Conservation (phyloP, 2,113 vertebrate genomes). For the Amia ocellicauda region DNA sequence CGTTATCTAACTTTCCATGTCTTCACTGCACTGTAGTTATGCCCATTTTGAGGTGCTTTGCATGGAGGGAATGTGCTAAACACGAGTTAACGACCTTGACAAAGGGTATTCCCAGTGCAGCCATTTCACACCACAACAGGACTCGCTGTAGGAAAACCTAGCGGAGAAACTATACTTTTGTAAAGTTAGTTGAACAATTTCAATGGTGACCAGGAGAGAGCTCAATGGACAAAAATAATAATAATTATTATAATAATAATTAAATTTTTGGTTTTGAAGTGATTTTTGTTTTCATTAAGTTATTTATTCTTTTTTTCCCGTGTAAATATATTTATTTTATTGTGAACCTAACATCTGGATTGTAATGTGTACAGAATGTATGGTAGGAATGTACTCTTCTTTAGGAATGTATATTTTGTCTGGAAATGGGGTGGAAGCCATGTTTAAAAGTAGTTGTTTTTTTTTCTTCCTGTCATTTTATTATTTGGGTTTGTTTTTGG, state of each 20-base stretch:
- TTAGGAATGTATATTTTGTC: slow-evolving; percentile 80
- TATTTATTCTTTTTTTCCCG: slow-evolving; percentile 90
- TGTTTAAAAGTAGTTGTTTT: no score
- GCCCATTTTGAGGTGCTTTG: no score
- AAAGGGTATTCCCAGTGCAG: slow-evolving; percentile 1
- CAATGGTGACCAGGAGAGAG: slow-evolving; percentile 73
- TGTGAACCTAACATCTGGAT: slow-evolving; percentile 92
- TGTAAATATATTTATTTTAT: slow-evolving; percentile 99
- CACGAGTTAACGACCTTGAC: background rate
- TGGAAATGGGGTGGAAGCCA: slow-evolving; percentile 72
- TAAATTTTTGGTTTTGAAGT: slow-evolving; percentile 82
- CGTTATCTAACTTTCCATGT: no score
- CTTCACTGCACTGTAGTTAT: no score
- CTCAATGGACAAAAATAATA: slow-evolving; percentile 52
- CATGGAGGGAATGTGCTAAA: background rate
- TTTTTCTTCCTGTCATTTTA: slow-evolving; percentile 5
- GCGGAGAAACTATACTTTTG: background rate
- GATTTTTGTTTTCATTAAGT: slow-evolving; percentile 74
- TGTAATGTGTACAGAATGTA: slow-evolving; percentile 97
- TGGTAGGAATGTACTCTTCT: slow-evolving; percentile 78
- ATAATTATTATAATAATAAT: slow-evolving; percentile 43
- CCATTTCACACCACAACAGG: background rate
- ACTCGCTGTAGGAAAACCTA: background rate
- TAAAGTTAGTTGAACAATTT: background rate
- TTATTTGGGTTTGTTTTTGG: slow-evolving; percentile 44